Evolutionary conservation across 2,888 invertebrate species (phyloP), one percentile per base, ranked within the genome.

Genomic region (Adelognathus sp.): DNA sequence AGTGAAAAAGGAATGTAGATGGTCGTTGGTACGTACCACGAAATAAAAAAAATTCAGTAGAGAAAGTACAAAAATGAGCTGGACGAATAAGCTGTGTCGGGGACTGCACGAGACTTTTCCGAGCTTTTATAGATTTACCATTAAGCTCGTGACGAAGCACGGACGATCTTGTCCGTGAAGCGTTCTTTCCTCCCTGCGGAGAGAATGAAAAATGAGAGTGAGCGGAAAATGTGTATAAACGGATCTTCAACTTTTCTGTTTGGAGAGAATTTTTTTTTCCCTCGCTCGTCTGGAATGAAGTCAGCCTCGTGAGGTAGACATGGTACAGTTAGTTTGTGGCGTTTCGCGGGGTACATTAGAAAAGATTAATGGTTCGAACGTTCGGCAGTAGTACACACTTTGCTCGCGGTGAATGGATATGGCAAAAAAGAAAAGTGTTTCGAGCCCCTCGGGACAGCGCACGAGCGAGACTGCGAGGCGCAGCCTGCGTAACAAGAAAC

Each of bases 111-210:
- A 36, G 63, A 70, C 50, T 52, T n/a, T n/a, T 46, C 39, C 33
- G 56, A 64, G 74, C 73, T 78, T 77, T 83, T 82, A 83, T 82
- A 78, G 83, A 83, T 82, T 83, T 82, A 81, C 77, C 81, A 81
- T 81, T 78, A 81, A 79, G 77, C 36, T 64, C 66, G 73, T 77
- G 79, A 77, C 70, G 74, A 69, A 76, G 72, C 69, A 33, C 33
- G 74, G 67, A 63, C 73, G 79, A 81, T 58, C 64, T 67, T 78
- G 72, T 79, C 66, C 36, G 2, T n/a, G n/a, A 63, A 77, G 67
- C 71, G 75, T 36, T 66, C 39, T 39, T 66, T 31, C 61, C 66
- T 39, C 24, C 9, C 14, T 16, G 5, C 16, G 46, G 27, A 29
- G 39, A 29, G 24, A 36, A 46, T 63, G 21, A 31, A 56, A 21